Base-by-base conservation (phyloP, 1,140 invertebrate species). In the Achatina immaculata region DNA sequence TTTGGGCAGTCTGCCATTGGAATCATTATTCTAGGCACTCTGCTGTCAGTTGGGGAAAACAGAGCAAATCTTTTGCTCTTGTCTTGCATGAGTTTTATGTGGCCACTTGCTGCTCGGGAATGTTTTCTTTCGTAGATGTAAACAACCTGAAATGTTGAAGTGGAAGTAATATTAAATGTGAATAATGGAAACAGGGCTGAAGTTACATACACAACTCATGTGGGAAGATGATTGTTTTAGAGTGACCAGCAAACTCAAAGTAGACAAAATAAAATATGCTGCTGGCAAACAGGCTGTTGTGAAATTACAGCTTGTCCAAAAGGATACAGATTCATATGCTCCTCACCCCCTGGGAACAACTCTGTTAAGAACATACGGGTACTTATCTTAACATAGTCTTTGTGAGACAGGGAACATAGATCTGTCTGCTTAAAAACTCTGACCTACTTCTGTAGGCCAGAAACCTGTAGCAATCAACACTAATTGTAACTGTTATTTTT, bases 41-140 rank as follows among this genome's bases (percentile, higher is more conserved):
- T 92, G 81, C 92, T 91, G 91, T 97, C 96, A 77, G 93, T 92
- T 0, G 96, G 95, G 65, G 93, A 90, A 87, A 97, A 95, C 19
- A 94, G 85, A 4, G 93, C 93, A 21, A 62, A 78, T 7, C 91
- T 90, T 71, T 92, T 90, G 84, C 93, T 93, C 82, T 92, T 93
- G 84, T 94, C 93, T 28, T 88, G 85, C 90, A 94, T 92, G 34
- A 92, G 88, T 87, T 94, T 94, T 75, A 97, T 87, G 76, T 86
- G 90, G 6, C 96, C 96, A 78, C 95, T 92, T 73, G 93, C 93
- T 74, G 90, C 93, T 80, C 95, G 92, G 38, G 93, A 92, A 91
- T 96, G 95, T 62, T 92, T 92, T 83, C 87, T 88, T 78, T 93
- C 91, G 16, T 89, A 72, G 34, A 94, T 92, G 62, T 87, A 88